phyloP scores from a whole-genome alignment of 2,797 vertebrate genomes.

The Zalophus californianus region DNA sequence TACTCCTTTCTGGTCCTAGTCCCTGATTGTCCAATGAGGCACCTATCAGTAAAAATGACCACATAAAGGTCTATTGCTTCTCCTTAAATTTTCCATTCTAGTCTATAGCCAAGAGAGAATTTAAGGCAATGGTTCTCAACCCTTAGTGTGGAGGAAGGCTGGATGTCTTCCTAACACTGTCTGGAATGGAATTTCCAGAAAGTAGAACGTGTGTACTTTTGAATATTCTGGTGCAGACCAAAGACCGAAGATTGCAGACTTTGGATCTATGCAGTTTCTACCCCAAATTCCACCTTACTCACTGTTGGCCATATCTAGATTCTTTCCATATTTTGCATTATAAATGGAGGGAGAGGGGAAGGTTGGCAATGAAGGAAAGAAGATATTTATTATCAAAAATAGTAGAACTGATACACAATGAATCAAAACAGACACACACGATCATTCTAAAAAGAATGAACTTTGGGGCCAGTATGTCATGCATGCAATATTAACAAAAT shows the following conservation, averaged over 20 bases:
- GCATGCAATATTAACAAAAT: conserved; percentile 8
- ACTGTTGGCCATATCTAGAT: background rate
- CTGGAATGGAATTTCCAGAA: conserved; percentile 6
- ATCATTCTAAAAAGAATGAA: conserved; percentile 51
- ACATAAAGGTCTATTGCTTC: background rate
- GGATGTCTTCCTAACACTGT: background rate
- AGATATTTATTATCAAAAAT: background rate
- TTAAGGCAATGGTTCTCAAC: background rate
- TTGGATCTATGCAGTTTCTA: background rate
- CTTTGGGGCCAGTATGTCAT: background rate
- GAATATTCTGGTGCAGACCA: background rate
- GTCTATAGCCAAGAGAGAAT: conserved; percentile 6
- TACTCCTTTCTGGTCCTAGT: background rate
- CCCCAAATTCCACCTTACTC: background rate
- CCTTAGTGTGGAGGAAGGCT: background rate
- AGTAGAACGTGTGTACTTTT: background rate
- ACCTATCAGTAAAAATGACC: conserved; percentile 12
- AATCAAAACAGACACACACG: background rate
- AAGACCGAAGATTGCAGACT: background rate
- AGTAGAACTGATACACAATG: background rate
- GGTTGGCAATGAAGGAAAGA: background rate
- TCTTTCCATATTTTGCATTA: background rate
- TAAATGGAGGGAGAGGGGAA: background rate
- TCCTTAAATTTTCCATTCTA: background rate
- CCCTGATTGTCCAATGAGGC: background rate